phyloP scores from a whole-genome alignment of 2,797 vertebrate genomes.

The Xiphorhynchus erythropygius region DNA sequence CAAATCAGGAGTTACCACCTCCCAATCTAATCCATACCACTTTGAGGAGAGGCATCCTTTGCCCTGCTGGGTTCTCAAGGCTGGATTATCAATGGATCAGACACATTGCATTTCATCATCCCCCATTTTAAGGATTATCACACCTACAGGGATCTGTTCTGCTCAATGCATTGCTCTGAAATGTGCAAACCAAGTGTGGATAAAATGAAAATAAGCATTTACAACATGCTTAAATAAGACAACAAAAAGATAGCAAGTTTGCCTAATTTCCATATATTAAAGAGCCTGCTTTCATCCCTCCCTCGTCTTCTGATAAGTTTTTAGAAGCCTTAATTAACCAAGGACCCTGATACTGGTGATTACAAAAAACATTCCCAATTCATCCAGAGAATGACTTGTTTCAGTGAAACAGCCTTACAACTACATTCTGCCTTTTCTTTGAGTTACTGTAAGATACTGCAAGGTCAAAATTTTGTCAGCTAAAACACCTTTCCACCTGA shows the following conservation, averaged over 20 bases:
- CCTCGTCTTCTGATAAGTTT: not conserved
- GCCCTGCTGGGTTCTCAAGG: not conserved
- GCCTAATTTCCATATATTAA: not conserved
- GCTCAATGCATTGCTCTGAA: not conserved
- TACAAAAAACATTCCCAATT: not conserved
- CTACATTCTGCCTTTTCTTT: not conserved
- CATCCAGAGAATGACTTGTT: not conserved
- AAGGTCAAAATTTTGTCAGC: not conserved
- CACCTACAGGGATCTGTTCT: not conserved
- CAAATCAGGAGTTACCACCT: not conserved
- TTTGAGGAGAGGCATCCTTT: not conserved
- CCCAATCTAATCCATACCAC: not conserved
- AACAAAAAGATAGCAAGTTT: not conserved
- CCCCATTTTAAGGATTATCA: not conserved
- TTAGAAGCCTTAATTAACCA: not conserved
- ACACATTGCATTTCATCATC: fast-evolving
- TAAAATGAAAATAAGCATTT: not conserved
- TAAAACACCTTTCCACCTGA: not conserved
- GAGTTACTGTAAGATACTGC: not conserved
- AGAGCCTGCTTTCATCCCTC: not conserved
- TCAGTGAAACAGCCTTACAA: not conserved
- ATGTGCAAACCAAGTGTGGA: not conserved
- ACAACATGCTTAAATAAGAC: not conserved
- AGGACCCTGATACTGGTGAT: not conserved
- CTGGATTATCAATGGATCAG: fast-evolving